Evolutionary conservation across 53 echinoderm and acorn worm genomes (phyloP), one percentile per base, ranked within the genome.

Genomic region (Stichopus horrens): DNA sequence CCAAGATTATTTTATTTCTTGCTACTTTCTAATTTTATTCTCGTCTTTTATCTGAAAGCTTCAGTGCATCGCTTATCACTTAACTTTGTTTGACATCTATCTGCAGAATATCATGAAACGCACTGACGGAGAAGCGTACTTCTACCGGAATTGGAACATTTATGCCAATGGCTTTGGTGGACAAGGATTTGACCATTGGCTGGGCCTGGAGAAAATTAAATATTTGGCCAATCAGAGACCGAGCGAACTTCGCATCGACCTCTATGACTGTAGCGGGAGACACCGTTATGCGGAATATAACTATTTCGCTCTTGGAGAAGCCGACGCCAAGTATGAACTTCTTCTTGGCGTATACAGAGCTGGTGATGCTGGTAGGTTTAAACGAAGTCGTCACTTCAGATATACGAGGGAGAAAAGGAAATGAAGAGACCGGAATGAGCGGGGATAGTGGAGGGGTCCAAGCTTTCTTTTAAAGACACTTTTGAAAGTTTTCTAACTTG

Each of bases 281-380:
- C 78, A 78, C 16, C 78, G 78, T 4, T 78, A 53, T 11, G 78
- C 78, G 18, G 78, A n/a, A 53, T 78, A 78, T 54, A 37, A 78
- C 54, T 53, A 78, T 19, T 78, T 78, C 19, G 78, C 78, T 19
- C 78, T 78, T n/a, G 78, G 78, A 3, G 9, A 52, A 10, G 16
- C 13, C 55, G 78, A 55, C 5, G 54, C 78, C 53, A 54, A 78
- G 7, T 78, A 78, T 78, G 78, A 78, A 54, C 78, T 78, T 78
- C 52, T 78, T 18, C 53, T 78, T 53, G 78, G 78, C 9, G 16
- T n/a, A 51, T 78, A 78, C 54, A 71, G 16, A 7, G 54, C 78
- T 18, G 78, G 78, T 53, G 54, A 78, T 53, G 78, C 78, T 53
- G 78, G 78, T 78, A 16, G 9, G 78, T 71, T 7, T 2, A 59